Evolutionary conservation across 2,797 vertebrate species (phyloP).

Genomic region (Glyptemys insculpta): DNA sequence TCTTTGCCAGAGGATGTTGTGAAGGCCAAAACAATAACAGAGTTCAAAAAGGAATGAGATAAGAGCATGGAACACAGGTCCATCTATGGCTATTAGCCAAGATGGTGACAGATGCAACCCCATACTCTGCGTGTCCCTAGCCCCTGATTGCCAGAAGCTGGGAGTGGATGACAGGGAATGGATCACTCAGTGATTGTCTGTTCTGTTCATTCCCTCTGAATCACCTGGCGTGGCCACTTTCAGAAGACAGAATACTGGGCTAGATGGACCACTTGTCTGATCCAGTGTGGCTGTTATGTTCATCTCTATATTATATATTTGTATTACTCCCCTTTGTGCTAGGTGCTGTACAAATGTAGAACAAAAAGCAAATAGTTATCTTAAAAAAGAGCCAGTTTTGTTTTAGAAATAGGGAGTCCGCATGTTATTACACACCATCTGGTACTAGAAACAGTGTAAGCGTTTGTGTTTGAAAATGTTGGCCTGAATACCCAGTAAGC

Average conservation of each 20-base stretch:
- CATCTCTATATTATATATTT: background rate
- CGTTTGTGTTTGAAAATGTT: conserved; percentile 13
- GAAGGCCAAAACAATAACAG: background rate
- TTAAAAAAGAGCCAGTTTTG: background rate
- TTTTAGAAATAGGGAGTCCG: background rate
- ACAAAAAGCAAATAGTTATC: background rate
- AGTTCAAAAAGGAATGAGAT: background rate
- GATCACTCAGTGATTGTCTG: background rate
- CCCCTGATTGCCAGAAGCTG: background rate
- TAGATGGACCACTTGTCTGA: background rate
- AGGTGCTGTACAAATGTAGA: background rate
- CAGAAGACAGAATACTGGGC: background rate
- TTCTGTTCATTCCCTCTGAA: background rate
- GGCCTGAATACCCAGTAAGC: background rate
- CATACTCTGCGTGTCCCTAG: background rate
- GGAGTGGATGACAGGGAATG: background rate
- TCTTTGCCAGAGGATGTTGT: background rate
- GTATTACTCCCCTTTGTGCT: background rate
- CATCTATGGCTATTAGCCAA: background rate
- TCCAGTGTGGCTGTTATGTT: background rate
- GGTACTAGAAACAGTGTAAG: background rate
- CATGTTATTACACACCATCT: background rate
- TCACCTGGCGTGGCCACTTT: background rate
- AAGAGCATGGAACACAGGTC: background rate
- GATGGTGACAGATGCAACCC: background rate